Percentiles rank a stretch among this genome's conserved stretches.
These are phyloP conservation scores for Mormyrus hasselquistii DNA, from an alignment of 2,797 vertebrate genomes.

Conservation along the genomic window DNA sequence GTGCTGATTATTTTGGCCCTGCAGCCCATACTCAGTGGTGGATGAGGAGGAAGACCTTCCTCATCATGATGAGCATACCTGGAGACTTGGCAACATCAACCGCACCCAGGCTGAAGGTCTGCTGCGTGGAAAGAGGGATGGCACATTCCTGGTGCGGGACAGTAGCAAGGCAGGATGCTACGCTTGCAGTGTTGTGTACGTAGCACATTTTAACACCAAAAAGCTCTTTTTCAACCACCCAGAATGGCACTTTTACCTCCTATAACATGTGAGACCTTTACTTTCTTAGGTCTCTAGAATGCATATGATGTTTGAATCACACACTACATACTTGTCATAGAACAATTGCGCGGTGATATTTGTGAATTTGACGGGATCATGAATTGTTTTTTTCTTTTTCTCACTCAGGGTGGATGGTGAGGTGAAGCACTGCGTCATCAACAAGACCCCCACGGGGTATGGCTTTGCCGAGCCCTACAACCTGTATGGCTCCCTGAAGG, in stretches of 20 bases:
- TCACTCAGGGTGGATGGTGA: slow-evolving; percentile 82
- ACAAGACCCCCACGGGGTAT: slow-evolving; percentile 91
- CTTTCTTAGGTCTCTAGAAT: not conserved
- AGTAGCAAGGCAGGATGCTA: slow-evolving; percentile 98
- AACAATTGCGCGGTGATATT: not conserved
- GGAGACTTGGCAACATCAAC: slow-evolving; percentile 95
- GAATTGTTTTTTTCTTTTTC: not conserved
- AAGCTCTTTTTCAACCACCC: not conserved
- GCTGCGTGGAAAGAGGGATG: slow-evolving; percentile 84
- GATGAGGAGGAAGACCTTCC: slow-evolving; percentile 96
- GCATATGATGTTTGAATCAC: not conserved
- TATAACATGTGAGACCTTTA: not conserved
- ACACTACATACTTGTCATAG: not conserved
- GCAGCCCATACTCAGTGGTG: slow-evolving; percentile 92
- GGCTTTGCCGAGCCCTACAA: slow-evolving; percentile 98
- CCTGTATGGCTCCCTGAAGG: slow-evolving; percentile 90
- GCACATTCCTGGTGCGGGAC: slow-evolving; percentile 96
- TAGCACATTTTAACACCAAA: slow-evolving; percentile 37
- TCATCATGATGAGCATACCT: slow-evolving; percentile 89
- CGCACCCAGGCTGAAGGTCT: slow-evolving; percentile 87
- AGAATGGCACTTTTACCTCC: not conserved
- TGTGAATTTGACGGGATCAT: not conserved
- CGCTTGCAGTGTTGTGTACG: slow-evolving; percentile 96
- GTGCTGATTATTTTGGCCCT: not conserved
- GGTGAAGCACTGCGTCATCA: slow-evolving; percentile 98